These are phyloP conservation scores for Andrena marginata DNA, from an alignment of 2,888 invertebrate species.

Conservation along the genomic window DNA sequence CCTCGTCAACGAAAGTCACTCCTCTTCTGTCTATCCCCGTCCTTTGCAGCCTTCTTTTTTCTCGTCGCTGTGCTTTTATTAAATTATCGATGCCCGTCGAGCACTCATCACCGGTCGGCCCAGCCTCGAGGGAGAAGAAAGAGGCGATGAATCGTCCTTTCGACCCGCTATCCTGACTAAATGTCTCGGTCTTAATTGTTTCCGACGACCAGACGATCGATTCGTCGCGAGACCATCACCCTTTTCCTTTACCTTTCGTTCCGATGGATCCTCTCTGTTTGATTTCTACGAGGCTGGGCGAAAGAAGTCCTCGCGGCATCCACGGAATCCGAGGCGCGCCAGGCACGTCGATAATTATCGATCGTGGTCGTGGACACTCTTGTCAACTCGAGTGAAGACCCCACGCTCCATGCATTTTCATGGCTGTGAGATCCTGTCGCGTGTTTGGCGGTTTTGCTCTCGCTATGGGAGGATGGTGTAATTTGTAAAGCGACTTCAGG, in stretches of 20 bases:
- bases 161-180: slow-evolving; percentile 36
- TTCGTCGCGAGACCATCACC: slow-evolving; percentile 37
- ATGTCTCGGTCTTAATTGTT: slow-evolving; percentile 64
- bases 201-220: slow-evolving; percentile 50
- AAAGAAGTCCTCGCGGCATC: slow-evolving; percentile 34
- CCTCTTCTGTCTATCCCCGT: slow-evolving; percentile 8
- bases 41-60: background rate
- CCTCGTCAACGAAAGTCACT: slow-evolving; percentile 1
- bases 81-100: slow-evolving; percentile 69
- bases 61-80: slow-evolving; percentile 63
- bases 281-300: slow-evolving; percentile 37
- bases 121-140: slow-evolving; percentile 42
- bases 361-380: slow-evolving; percentile 48
- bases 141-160: slow-evolving; percentile 62
- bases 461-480: background rate
- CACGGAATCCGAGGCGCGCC: slow-evolving; percentile 42
- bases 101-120: slow-evolving; percentile 49
- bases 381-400: slow-evolving; percentile 42
- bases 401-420: slow-evolving; percentile 35
- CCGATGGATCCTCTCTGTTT: slow-evolving; percentile 6
- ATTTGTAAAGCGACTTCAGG: background rate
- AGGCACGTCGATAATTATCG: slow-evolving; percentile 51
- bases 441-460: slow-evolving; percentile 20
- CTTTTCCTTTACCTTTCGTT: background rate
- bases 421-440: slow-evolving; percentile 21